Base-by-base conservation (phyloP, 2,113 vertebrate genomes). In the Thalassoma bifasciatum region DNA sequence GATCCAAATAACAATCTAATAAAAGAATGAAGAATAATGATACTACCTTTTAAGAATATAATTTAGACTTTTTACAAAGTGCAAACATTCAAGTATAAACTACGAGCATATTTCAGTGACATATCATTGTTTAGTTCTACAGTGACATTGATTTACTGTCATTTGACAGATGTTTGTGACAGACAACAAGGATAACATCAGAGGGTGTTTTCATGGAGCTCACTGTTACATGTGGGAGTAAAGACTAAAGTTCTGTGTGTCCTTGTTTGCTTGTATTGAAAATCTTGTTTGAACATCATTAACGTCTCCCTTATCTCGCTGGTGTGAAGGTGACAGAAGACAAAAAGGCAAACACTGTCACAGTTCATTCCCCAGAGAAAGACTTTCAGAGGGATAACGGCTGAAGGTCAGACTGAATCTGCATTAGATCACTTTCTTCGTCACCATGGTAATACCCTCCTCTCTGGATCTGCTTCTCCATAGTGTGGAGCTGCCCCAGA, bases 361-460 rank as follows among this genome's bases (percentile, higher is more conserved):
- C 34, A 51, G n/a, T 67, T 76, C 40, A 46, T 12, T 75, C 73
- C 67, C 68, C 24, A 62, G 72, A 77, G 72, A 72, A 74, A 84
- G 37, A 37, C 46, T 88, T 56, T n/a, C 22, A 24, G 44, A 34
- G 36, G 56, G 36, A 77, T 59, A 36, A 84, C 44, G 10, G 65
- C 70, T 77, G 70, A 82, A 83, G 77, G 87, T 85, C 84, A 81
- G 14, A 67, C 50, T 64, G 71, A 77, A 74, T 76, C 60, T 63
- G 71, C 63, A 85, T 75, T 61, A 72, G 49, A 70, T 62, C 40
- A 23, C 42, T 54, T 50, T 62, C 71, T 62, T 44, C 40, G 46
- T 72, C 72, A 54, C 22, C 60, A 47, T 50, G 63, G 56, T 53
- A 69, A 56, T 78, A 47, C 49, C 21, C 60, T 58, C 54, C 12